A percentile compares a stretch with the other conserved stretches of the same genome.
Conservation (phyloP, 2,888 invertebrate species). For the Scrobipalpa atriplicella region DNA sequence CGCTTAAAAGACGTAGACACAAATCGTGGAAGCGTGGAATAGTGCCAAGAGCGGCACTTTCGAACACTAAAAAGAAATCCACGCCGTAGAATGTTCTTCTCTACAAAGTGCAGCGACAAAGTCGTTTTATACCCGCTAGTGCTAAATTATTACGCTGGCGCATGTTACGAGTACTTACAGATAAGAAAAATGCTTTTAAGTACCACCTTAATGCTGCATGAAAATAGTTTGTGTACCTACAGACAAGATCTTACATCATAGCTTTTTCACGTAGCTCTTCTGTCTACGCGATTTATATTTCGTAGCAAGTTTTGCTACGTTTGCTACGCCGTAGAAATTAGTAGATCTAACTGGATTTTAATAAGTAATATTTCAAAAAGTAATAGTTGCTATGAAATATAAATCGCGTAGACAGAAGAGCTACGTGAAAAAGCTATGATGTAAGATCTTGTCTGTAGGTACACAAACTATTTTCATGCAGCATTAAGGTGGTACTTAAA, state of each 20-base stretch:
- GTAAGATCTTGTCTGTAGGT: neutral
- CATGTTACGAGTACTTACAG: slow-evolving; percentile 19
- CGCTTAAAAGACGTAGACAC: slow-evolving; percentile 19
- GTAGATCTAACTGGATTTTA: neutral
- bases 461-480: slow-evolving; percentile 5
- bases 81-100: slow-evolving; percentile 5
- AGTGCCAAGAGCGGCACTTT: slow-evolving; percentile 24
- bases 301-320: neutral
- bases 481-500: neutral
- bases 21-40: slow-evolving; percentile 22
- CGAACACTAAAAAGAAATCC: slow-evolving; percentile 27
- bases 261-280: neutral
- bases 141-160: slow-evolving; percentile 18
- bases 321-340: neutral
- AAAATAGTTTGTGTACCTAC: neutral
- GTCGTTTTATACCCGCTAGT: slow-evolving; percentile 24
- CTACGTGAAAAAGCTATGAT: neutral
- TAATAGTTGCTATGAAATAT: no score
- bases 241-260: neutral
- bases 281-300: neutral
- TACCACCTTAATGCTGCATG: slow-evolving; percentile 5
- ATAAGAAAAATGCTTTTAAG: slow-evolving; percentile 13
- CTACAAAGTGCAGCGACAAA: slow-evolving; percentile 26
- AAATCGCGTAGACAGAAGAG: neutral
- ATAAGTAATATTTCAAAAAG: no score